phyloP scores from a whole-genome alignment of 2,113 vertebrate genomes.

The Indicator indicator region DNA sequence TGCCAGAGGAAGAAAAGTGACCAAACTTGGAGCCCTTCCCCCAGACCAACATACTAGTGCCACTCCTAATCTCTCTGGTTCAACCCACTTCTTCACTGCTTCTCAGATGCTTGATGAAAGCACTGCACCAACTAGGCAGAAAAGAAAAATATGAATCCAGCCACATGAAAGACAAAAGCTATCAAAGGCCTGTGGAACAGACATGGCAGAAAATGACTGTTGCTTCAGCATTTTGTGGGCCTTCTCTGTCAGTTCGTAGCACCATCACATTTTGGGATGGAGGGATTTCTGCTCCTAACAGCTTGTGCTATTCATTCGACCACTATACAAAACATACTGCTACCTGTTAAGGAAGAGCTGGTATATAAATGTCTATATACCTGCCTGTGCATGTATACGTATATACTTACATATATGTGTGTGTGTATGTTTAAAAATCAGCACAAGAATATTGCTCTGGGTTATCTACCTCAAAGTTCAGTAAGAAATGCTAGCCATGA shows the following conservation, averaged over 20 bases:
- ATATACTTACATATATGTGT: too few relatives aligned
- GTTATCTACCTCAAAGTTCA: neutral
- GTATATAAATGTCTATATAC: too few relatives aligned
- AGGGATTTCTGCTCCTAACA: neutral
- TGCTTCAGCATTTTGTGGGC: neutral
- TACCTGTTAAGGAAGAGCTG: neutral
- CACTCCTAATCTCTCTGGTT: neutral
- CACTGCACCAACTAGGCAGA: neutral
- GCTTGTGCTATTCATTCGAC: neutral
- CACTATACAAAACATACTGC: neutral
- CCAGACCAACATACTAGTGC: neutral
- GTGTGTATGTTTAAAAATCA: neutral
- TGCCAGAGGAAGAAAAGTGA: neutral
- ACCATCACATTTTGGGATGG: neutral
- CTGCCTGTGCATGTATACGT: too few relatives aligned
- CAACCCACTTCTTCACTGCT: neutral
- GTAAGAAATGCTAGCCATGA: neutral
- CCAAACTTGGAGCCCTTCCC: neutral
- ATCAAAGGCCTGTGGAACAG: neutral
- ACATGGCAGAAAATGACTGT: neutral
- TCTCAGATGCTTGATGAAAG: neutral
- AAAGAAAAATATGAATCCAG: neutral
- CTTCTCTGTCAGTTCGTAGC: neutral
- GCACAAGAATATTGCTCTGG: neutral
- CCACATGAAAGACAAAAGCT: neutral